phyloP scores from a whole-genome alignment of 2,113 vertebrate species.

The Alligator mississippiensis region DNA sequence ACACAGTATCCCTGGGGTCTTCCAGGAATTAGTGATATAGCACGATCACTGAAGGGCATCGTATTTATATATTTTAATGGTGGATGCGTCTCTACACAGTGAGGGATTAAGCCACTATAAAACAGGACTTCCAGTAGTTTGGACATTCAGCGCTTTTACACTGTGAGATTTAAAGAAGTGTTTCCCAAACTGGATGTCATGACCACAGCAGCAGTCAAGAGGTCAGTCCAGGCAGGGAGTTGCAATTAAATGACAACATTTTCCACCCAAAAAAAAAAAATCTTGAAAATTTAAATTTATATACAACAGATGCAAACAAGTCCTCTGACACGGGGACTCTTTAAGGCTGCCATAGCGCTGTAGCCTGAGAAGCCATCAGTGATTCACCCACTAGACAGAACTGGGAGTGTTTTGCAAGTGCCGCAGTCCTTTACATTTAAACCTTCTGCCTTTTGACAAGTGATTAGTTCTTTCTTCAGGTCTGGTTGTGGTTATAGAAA shows the following conservation, averaged over 20 bases:
- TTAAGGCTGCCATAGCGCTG: neutral
- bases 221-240: neutral
- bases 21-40: neutral
- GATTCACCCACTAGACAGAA: rapidly evolving
- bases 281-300: neutral
- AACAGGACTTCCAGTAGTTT: neutral
- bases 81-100: rapidly evolving
- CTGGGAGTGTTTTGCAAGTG: neutral
- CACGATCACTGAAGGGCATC: neutral
- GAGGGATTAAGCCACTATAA: neutral
- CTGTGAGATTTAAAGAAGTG: neutral
- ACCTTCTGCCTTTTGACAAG: neutral
- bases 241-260: neutral
- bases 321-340: neutral
- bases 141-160: neutral
- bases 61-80: neutral
- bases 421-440: neutral
- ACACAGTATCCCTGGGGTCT: neutral
- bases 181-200: neutral
- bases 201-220: neutral
- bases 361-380: neutral
- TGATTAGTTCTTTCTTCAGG: neutral
- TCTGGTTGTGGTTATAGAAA: neutral
- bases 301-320: neutral
- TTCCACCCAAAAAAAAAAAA: neutral